These are phyloP conservation scores for Sebastes schlegelii DNA, from an alignment of 2,113 vertebrate species.

Conservation along the genomic window DNA sequence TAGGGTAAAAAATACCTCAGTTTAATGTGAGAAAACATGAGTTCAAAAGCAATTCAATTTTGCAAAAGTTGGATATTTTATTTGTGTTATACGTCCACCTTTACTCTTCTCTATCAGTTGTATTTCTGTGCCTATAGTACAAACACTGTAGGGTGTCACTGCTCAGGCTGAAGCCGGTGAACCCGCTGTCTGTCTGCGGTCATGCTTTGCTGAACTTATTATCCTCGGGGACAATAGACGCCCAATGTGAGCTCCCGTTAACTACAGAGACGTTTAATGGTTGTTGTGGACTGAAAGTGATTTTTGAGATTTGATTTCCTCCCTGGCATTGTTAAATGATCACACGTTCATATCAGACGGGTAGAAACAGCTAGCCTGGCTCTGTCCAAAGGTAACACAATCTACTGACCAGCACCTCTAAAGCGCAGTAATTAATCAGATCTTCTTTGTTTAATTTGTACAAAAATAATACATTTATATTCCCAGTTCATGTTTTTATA, in stretches of 20 bases:
- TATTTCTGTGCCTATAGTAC: slow-evolving; percentile 54
- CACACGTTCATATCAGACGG: not conserved
- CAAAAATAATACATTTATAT: not conserved
- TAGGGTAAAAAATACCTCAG: not conserved
- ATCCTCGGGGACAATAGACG: slow-evolving; percentile 41
- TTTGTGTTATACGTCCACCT: not conserved
- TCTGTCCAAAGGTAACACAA: not conserved
- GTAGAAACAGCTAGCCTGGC: not conserved
- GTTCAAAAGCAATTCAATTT: not conserved
- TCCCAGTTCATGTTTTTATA: not conserved
- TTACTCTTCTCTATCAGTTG: not conserved
- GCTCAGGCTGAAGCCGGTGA: slow-evolving; percentile 41
- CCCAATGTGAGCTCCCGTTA: not conserved
- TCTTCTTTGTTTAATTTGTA: not conserved
- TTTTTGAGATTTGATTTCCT: not conserved
- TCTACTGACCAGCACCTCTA: too few relatives aligned
- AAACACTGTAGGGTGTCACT: slow-evolving; percentile 76
- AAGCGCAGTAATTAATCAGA: not conserved
- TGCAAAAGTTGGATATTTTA: not conserved
- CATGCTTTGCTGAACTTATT: slow-evolving; percentile 76
- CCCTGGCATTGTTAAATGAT: too few relatives aligned
- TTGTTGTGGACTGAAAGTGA: not conserved
- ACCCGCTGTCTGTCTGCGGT: slow-evolving; percentile 80
- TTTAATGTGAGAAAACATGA: not conserved
- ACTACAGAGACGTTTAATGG: not conserved